Evolutionary conservation across 2,113 vertebrate species (phyloP), one percentile per base, ranked within the genome.

Genomic region (Coryphaenoides rupestris): DNA sequence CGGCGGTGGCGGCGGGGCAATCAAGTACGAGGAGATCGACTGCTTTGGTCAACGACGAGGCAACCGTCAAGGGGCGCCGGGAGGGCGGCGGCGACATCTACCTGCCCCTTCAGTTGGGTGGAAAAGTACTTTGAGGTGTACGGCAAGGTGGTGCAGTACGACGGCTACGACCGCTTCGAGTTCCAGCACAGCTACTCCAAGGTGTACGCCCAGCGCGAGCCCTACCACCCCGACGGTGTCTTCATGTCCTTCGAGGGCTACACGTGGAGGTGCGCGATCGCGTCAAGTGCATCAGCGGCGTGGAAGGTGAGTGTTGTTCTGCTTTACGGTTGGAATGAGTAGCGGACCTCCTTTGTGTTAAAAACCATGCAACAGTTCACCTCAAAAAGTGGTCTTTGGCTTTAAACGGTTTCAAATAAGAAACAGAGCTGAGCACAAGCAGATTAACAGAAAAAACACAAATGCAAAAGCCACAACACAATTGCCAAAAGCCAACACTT

Each of bases 201-300:
- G 86, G 97, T 98, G 0, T 98, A 99, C 59, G 69, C 93, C 0
- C 97, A 96, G 81, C 87, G 96, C 3, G 94, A 94, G 5, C 94
- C 94, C 1, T 99, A 99, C 81, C 93, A 94, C 65, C 95, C 96
- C 3, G 88, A 93, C 0, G 97, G 96, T 0, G 97, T 99, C 73
- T 99, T 99, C 86, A 99, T 99, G 97, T 98, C 96, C 16, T 99
- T 99, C 15, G 97, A 99, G 83, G 96, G 96, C 10, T 99, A 99
- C 90, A 99, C 1, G 97, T 99, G 47, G 97, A 99, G 78, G 95
- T 99, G 22, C 91, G 97, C 0, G 97, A 99, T 84, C 80, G 97
- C 53, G 97, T 99, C 70, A 98, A 99, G 82, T 99, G 97, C 74
- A 98, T 99, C 72, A 99, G 97, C 62, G 97, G 96, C 1, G 88